Conservation (phyloP, 2,888 invertebrate species). For the Eupithecia insigniata region DNA sequence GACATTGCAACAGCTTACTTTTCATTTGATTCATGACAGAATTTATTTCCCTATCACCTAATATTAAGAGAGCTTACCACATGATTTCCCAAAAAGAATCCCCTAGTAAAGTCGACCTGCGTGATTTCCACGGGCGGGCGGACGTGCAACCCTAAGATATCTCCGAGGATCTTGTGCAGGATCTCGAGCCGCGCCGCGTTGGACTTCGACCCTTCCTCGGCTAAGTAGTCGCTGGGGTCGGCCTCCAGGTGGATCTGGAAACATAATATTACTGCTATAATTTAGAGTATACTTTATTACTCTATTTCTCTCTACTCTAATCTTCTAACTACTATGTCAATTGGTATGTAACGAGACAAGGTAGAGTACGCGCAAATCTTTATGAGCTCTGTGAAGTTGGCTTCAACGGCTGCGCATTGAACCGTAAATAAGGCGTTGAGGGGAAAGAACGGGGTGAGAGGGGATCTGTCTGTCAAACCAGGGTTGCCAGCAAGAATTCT, state of each 20-base stretch:
- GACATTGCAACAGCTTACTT: not conserved
- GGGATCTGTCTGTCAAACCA: no score
- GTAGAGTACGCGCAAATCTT: no score
- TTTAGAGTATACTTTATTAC: no score
- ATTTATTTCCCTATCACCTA: not conserved
- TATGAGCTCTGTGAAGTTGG: no score
- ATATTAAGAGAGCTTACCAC: constrained; percentile 83
- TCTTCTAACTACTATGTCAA: no score
- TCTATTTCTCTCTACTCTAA: no score
- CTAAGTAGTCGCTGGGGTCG: constrained; percentile 84
- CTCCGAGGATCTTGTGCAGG: constrained; percentile 88
- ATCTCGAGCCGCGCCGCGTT: constrained; percentile 91
- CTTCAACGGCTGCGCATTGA: no score
- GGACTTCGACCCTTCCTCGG: constrained; percentile 72
- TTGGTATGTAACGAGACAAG: no score
- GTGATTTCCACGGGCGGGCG: constrained; percentile 62
- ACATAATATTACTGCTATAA: not conserved
- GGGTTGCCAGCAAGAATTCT: no score
- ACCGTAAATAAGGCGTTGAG: no score
- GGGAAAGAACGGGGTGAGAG: no score
- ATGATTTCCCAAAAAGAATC: constrained; percentile 92
- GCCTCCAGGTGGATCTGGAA: constrained; percentile 91
- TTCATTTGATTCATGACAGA: not conserved
- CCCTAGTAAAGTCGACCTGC: constrained; percentile 83
- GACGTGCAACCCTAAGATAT: constrained; percentile 88